A percentile compares a stretch with the other conserved stretches of the same genome.
phyloP scores from a whole-genome alignment of 2,888 invertebrate genomes.

The Calameuta filiformis region DNA sequence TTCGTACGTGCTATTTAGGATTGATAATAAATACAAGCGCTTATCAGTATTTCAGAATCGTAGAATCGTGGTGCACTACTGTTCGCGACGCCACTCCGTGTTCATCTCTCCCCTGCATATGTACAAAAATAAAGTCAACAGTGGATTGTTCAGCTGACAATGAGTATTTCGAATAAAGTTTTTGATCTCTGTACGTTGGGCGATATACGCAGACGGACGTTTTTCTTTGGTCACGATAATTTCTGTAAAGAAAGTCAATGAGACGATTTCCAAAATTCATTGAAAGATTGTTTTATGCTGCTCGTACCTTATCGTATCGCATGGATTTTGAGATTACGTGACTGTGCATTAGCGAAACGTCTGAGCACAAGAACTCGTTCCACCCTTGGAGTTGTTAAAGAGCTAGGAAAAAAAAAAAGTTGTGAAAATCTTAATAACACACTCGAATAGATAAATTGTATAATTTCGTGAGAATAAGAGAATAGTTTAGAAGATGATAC shows the following conservation, averaged over 20 bases:
- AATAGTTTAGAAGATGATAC: conserved; percentile 35
- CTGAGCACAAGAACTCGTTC: conserved; percentile 32
- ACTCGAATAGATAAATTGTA: not conserved
- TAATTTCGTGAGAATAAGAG: conserved; percentile 1
- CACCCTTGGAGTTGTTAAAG: conserved; percentile 58
- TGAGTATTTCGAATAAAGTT: not conserved
- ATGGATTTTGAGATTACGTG: not conserved
- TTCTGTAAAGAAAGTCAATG: not conserved
- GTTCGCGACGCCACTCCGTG: no score
- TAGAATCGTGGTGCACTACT: no score
- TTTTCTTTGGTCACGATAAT: not conserved
- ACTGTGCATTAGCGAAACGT: not conserved
- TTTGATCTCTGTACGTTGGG: not conserved
- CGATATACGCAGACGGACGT: not conserved
- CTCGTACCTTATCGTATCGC: not conserved
- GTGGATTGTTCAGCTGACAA: conserved; percentile 6
- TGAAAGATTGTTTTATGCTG: not conserved
- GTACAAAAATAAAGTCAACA: conserved; percentile 67
- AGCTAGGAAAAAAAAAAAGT: conserved; percentile 6
- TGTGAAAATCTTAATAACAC: not conserved
- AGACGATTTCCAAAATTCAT: not conserved
- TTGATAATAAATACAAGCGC: no score
- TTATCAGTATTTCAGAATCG: no score
- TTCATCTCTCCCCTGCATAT: conserved; percentile 68
- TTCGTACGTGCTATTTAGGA: no score